Conservation (phyloP, 2,797 vertebrate genomes). For the Argya squamiceps region DNA sequence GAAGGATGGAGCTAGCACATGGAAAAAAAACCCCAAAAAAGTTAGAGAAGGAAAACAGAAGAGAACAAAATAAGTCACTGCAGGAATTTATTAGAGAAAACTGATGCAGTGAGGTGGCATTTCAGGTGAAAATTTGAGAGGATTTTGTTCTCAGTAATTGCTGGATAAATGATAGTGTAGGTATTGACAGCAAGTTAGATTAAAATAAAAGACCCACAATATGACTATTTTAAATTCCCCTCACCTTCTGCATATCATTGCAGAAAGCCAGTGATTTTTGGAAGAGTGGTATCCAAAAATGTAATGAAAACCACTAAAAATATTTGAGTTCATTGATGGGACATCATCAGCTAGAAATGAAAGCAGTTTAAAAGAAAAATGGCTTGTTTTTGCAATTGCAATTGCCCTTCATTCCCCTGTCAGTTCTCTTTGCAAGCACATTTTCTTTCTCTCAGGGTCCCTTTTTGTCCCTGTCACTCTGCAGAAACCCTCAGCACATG, state of each 20-base stretch:
- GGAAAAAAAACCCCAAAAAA: background rate
- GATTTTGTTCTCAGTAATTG: slow-evolving; percentile 23
- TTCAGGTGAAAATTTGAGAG: slow-evolving; percentile 10
- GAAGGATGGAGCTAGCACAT: background rate
- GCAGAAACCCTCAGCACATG: background rate
- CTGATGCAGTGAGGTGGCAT: background rate
- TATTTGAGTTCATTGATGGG: background rate
- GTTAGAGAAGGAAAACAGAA: background rate
- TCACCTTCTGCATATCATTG: background rate
- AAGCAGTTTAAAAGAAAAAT: slow-evolving; percentile 7
- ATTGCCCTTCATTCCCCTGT: background rate
- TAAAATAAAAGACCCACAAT: slow-evolving; percentile 6
- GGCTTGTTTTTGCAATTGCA: background rate
- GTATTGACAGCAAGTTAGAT: slow-evolving; percentile 7
- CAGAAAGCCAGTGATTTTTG: slow-evolving; percentile 37
- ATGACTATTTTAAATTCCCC: background rate
- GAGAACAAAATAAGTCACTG: background rate
- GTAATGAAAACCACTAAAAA: slow-evolving; percentile 24
- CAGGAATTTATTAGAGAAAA: slow-evolving; percentile 6
- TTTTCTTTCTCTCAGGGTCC: background rate
- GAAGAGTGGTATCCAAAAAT: background rate
- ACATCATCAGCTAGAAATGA: slow-evolving; percentile 14
- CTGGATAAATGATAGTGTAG: background rate
- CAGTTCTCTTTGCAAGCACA: background rate
- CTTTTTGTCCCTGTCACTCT: background rate